Evolutionary conservation across 1,140 invertebrate species (phyloP), one percentile per base, ranked within the genome.

Genomic region (Delia radicum): DNA sequence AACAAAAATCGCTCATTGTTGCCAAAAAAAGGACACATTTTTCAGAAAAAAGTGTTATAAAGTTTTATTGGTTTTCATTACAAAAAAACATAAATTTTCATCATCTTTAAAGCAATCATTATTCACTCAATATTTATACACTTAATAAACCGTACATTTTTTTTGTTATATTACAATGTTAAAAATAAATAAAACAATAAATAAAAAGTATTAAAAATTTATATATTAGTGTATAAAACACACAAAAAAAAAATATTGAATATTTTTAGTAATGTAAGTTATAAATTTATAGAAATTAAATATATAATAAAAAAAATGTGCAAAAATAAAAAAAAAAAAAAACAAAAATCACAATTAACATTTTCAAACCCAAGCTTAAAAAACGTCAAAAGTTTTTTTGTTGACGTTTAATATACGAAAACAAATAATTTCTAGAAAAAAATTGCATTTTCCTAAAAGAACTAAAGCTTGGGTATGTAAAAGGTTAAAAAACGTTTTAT

Each of bases 1-100:
- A 69, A 33, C 65, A 33, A 21, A 69, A 31, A 33, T 69, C 65
- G 65, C 65, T 69, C 65, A 69, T 69, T 69, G 65, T 69, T 69
- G 65, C 65, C 65, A 69, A 69, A 69, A 6, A 33, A 67, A 67
- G 5, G 0, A 0, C 12, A 15, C n/a, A 15, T 10, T 48, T 48
- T 48, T 46, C n/a, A n/a, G n/a, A n/a, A n/a, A n/a, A n/a, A n/a
- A n/a, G n/a, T n/a, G n/a, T n/a, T n/a, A n/a, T n/a, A n/a, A n/a
- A n/a, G n/a, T n/a, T n/a, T n/a, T n/a, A n/a, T n/a, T n/a, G n/a
- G n/a, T n/a, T n/a, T 55, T 55, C 5, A 55, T 4, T 24, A 21
- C 3, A 21, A 15, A 55, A 18, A 24, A 24, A 55, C 37, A 42
- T 42, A 42, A 5, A 42, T 13, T 42, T 10, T 42, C 37, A 42